Evolutionary conservation across 2,888 invertebrate genomes (phyloP).

Genomic region (Orthosia incerta): DNA sequence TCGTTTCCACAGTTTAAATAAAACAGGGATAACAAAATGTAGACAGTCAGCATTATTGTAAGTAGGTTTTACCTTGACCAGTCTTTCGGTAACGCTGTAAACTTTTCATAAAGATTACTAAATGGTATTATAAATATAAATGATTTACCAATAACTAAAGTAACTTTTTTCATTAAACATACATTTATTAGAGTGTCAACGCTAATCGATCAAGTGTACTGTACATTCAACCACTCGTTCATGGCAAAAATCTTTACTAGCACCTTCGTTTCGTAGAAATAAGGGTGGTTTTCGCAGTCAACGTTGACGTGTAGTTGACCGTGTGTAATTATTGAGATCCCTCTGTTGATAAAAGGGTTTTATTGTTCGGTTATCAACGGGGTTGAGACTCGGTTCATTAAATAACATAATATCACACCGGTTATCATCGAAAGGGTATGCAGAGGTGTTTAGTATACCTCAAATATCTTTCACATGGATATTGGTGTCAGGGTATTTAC

Average conservation of each 20-base stretch:
- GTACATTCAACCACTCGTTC: not conserved
- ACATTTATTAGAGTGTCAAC: constrained; percentile 11
- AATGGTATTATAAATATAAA: not conserved
- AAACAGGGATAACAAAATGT: constrained; percentile 10
- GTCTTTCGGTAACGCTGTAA: not conserved
- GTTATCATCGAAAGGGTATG: not conserved
- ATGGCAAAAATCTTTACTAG: not conserved
- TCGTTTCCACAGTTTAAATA: constrained; percentile 16
- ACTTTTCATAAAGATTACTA: not conserved
- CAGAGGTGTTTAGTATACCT: not conserved
- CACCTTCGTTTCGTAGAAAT: not conserved
- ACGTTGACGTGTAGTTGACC: not conserved
- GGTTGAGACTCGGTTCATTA: not conserved
- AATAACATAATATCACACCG: not conserved
- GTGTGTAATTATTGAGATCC: constrained; percentile 19
- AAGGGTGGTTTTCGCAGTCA: not conserved
- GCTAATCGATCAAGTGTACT: constrained; percentile 6
- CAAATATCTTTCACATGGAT: no score
- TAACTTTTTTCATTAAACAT: constrained; percentile 5
- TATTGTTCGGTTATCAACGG: constrained; percentile 19
- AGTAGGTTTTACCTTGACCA: not conserved
- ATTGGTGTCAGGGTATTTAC: no score
- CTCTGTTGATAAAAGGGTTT: constrained; percentile 20
- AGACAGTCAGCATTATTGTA: constrained; percentile 17
- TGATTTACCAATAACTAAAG: constrained; percentile 5